phyloP scores from a whole-genome alignment of 1,140 invertebrate genomes.

The Maniola jurtina region DNA sequence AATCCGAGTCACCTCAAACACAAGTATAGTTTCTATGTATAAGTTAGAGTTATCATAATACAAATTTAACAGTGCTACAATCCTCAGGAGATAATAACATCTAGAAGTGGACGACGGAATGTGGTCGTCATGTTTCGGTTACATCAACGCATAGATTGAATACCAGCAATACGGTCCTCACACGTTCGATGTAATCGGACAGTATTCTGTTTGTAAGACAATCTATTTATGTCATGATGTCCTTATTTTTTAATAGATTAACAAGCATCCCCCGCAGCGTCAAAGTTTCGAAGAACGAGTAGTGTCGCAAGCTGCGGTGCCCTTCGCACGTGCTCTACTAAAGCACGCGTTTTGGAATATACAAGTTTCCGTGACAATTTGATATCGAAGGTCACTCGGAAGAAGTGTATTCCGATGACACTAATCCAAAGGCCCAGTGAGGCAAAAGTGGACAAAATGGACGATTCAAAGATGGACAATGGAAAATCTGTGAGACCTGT shows the following conservation, averaged over 20 bases:
- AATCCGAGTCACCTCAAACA: slow-evolving; percentile 31
- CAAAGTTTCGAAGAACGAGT: slow-evolving; percentile 60
- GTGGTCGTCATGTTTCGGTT: slow-evolving; percentile 77
- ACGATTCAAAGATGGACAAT: slow-evolving; percentile 52
- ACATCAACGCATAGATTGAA: slow-evolving; percentile 68
- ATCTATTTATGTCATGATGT: slow-evolving; percentile 78
- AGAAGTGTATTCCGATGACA: slow-evolving; percentile 53
- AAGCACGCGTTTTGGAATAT: slow-evolving; percentile 18
- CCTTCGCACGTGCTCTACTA: slow-evolving; percentile 63
- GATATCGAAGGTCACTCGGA: background rate
- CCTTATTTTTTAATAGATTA: slow-evolving; percentile 78
- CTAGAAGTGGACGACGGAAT: slow-evolving; percentile 67
- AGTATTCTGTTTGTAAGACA: slow-evolving; percentile 54
- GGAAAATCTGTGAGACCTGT: slow-evolving; percentile 77
- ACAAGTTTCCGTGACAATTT: slow-evolving; percentile 24
- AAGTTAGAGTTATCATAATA: background rate
- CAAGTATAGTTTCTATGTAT: slow-evolving; percentile 4
- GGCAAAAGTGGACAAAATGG: slow-evolving; percentile 53
- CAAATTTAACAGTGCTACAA: slow-evolving; percentile 6
- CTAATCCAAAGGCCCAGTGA: slow-evolving; percentile 56
- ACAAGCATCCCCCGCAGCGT: slow-evolving; percentile 72
- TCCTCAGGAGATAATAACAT: slow-evolving; percentile 56
- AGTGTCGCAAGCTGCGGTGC: slow-evolving; percentile 58
- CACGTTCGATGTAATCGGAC: slow-evolving; percentile 50
- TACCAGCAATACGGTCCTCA: slow-evolving; percentile 49